phyloP scores from a whole-genome alignment of 2,797 vertebrate genomes.

The Trichosurus vulpecula region DNA sequence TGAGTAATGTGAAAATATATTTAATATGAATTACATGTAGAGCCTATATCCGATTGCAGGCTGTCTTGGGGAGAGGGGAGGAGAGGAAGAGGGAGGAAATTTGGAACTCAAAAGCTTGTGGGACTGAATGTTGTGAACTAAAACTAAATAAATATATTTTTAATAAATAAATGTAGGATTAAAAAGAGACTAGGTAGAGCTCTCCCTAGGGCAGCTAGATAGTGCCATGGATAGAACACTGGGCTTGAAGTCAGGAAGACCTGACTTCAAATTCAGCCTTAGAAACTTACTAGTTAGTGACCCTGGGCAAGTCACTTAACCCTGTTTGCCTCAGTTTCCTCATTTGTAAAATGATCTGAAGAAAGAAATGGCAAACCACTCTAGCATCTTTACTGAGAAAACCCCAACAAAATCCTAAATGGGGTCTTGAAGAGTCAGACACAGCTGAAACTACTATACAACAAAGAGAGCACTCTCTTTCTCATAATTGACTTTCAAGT shows the following conservation, averaged over 20 bases:
- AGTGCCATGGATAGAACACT: too few relatives aligned
- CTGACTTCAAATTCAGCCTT: background rate
- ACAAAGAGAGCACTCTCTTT: constrained; percentile 3
- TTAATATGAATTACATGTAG: too few relatives aligned
- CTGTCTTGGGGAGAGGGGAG: too few relatives aligned
- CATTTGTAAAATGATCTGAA: background rate
- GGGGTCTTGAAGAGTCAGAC: background rate
- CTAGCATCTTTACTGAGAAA: background rate
- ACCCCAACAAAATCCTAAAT: background rate
- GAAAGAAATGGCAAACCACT: background rate
- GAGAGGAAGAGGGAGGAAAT: too few relatives aligned
- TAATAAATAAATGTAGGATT: background rate
- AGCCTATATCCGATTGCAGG: too few relatives aligned
- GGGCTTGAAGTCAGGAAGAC: background rate
- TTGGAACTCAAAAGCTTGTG: too few relatives aligned
- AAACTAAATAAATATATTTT: too few relatives aligned
- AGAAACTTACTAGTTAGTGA: background rate
- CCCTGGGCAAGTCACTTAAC: background rate
- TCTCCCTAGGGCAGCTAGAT: background rate
- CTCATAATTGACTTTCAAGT: constrained; percentile 22
- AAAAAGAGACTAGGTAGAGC: background rate
- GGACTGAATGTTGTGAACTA: too few relatives aligned
- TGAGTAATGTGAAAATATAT: too few relatives aligned
- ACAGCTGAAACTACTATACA: background rate
- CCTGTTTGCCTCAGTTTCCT: background rate